phyloP scores from a whole-genome alignment of 1,140 invertebrate genomes.

The Paramacrobiotus metropolitanus region DNA sequence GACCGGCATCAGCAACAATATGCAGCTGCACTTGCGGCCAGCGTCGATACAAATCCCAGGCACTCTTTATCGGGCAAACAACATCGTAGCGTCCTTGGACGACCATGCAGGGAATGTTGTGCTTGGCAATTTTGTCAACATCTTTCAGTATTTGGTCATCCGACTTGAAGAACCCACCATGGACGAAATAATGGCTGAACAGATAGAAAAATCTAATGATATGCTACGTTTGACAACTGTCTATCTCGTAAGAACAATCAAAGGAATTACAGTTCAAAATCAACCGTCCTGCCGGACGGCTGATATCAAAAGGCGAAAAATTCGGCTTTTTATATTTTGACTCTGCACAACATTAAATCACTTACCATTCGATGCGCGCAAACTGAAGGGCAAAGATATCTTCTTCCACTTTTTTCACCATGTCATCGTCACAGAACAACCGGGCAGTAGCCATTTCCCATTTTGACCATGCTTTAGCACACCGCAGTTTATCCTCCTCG shows the following conservation, averaged over 20 bases:
- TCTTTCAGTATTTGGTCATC: conserved; percentile 19
- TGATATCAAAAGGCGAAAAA: too few relatives aligned
- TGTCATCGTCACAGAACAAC: conserved; percentile 16
- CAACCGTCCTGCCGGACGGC: too few relatives aligned
- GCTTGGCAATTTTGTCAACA: conserved; percentile 18
- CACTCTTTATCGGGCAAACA: conserved; percentile 19
- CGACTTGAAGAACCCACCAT: conserved; percentile 19
- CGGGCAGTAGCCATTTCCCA: conserved; percentile 22
- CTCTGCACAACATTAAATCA: not conserved
- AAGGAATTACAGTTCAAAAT: too few relatives aligned
- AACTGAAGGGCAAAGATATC: conserved; percentile 20
- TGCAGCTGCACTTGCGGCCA: conserved; percentile 19
- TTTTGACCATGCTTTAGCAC: conserved; percentile 19
- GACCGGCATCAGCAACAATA: conserved; percentile 19
- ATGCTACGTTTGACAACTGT: not conserved
- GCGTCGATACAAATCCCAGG: conserved; percentile 21
- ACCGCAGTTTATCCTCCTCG: conserved; percentile 13
- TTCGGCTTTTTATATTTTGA: too few relatives aligned
- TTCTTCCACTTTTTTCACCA: conserved; percentile 15
- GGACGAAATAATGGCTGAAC: conserved; percentile 21
- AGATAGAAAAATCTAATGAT: conserved; percentile 4
- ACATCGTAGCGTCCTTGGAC: conserved; percentile 23
- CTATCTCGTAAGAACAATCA: not conserved
- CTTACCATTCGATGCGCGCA: conserved; percentile 22
- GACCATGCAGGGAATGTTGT: conserved; percentile 18